A percentile compares a stretch with the other conserved stretches of the same genome.
phyloP scores from a whole-genome alignment of 30 jellyfish, hydroid and myxozoan genomes.

The Morbakka virulenta region DNA sequence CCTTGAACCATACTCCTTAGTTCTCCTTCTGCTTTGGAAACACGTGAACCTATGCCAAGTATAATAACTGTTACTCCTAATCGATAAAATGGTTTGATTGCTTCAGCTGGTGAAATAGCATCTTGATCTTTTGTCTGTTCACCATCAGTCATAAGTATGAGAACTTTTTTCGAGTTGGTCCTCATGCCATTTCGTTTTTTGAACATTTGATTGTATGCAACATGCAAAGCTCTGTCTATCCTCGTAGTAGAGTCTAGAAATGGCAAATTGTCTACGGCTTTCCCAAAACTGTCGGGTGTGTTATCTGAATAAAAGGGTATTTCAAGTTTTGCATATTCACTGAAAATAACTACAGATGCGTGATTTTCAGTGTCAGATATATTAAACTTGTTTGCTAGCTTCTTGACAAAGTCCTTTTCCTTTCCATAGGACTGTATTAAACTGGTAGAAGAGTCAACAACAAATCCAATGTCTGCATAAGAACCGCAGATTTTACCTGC shows the following conservation, averaged over 20 bases:
- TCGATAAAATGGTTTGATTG: slow-evolving; percentile 58
- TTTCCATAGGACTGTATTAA: background rate
- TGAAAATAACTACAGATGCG: slow-evolving; percentile 51
- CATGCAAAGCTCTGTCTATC: slow-evolving; percentile 55
- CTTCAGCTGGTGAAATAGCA: slow-evolving; percentile 66
- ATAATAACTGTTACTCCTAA: slow-evolving; percentile 46
- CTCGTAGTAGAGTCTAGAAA: slow-evolving; percentile 49
- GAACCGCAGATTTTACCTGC: background rate
- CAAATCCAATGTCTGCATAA: slow-evolving; percentile 26
- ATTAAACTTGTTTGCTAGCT: background rate
- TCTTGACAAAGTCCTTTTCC: slow-evolving; percentile 3
- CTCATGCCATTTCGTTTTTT: slow-evolving; percentile 25
- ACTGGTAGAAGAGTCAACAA: slow-evolving; percentile 28
- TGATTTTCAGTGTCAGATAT: background rate
- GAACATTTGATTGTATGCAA: slow-evolving; percentile 58
- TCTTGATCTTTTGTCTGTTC: slow-evolving; percentile 66
- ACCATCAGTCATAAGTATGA: slow-evolving; percentile 87
- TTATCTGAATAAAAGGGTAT: slow-evolving; percentile 26
- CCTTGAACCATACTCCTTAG: no score
- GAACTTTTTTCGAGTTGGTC: slow-evolving; percentile 47
- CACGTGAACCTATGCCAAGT: slow-evolving; percentile 86
- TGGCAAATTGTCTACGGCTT: slow-evolving; percentile 39
- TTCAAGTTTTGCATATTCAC: slow-evolving; percentile 20
- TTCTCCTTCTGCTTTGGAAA: no score
- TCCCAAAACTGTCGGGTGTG: background rate